Conservation (phyloP, 2,888 invertebrate species). For the Scrobipalpa atriplicella region DNA sequence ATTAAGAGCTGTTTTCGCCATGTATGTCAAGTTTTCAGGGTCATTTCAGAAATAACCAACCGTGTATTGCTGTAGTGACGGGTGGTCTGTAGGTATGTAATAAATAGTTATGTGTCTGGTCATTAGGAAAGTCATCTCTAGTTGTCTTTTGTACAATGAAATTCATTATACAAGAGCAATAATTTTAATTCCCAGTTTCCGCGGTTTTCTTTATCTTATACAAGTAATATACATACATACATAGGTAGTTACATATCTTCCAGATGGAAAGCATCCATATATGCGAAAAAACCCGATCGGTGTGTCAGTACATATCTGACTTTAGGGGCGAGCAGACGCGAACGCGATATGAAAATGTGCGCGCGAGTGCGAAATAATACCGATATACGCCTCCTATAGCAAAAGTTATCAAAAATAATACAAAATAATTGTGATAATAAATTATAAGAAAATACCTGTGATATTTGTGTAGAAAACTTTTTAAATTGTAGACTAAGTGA, state of each 20-base stretch:
- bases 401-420: not conserved
- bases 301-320: constrained; percentile 5
- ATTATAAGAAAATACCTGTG: not conserved
- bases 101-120: no score
- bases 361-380: constrained; percentile 4
- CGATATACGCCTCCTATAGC: not conserved
- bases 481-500: constrained; percentile 4
- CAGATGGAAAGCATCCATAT: not conserved
- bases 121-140: no score
- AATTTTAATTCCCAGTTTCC: no score
- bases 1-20: no score
- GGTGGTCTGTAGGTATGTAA: no score
- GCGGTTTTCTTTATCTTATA: no score
- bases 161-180: no score
- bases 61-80: no score
- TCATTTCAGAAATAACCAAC: no score
- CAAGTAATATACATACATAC: no score
- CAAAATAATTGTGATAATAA: constrained; percentile 12
- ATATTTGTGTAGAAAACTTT: constrained; percentile 16
- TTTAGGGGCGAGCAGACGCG: not conserved
- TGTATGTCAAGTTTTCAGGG: no score
- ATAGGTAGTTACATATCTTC: not conserved
- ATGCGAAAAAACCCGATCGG: not conserved
- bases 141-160: no score
- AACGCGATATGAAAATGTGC: not conserved